Percentiles rank a stretch among this genome's conserved stretches.
Conservation (phyloP, 2,113 vertebrate species). For the Telmatochromis bifrenatus region DNA sequence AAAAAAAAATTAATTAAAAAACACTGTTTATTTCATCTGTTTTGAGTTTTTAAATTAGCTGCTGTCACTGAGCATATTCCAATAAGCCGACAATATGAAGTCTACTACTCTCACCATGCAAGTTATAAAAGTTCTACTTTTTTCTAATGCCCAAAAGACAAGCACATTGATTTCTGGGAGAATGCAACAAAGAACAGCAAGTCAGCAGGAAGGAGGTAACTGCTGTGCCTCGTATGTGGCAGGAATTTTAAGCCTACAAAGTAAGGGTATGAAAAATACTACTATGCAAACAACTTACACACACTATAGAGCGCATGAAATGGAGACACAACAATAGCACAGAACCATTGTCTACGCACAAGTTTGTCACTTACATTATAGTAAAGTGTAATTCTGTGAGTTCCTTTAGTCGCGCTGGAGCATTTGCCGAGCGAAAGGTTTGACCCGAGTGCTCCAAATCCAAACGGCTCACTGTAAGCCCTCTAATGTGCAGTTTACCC, state of each 20-base stretch:
- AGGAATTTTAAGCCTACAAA: constrained; percentile 56
- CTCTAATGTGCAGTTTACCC: constrained; percentile 26
- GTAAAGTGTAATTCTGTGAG: background rate
- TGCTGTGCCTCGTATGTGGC: constrained; percentile 43
- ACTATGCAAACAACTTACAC: background rate
- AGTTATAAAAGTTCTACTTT: background rate
- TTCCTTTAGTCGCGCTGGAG: background rate
- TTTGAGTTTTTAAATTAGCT: background rate
- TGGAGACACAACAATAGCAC: background rate
- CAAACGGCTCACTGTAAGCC: constrained; percentile 30
- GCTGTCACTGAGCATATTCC: background rate
- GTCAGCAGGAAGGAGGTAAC: constrained; percentile 43
- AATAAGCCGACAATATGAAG: background rate
- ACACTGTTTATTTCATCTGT: background rate
- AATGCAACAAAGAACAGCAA: constrained; percentile 30
- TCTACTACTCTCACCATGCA: background rate
- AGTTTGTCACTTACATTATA: background rate
- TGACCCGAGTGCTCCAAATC: constrained; percentile 37
- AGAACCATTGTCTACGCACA: background rate
- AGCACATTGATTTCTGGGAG: background rate
- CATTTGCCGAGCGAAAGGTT: constrained; percentile 29
- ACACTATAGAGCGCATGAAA: background rate
- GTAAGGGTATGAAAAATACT: background rate
- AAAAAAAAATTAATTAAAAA: background rate
- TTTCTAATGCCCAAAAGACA: background rate